Percentiles rank a stretch among this genome's conserved stretches.
Evolutionary conservation across 1,140 invertebrate genomes (phyloP).

Genomic region (Scaptomyza hsui): DNA sequence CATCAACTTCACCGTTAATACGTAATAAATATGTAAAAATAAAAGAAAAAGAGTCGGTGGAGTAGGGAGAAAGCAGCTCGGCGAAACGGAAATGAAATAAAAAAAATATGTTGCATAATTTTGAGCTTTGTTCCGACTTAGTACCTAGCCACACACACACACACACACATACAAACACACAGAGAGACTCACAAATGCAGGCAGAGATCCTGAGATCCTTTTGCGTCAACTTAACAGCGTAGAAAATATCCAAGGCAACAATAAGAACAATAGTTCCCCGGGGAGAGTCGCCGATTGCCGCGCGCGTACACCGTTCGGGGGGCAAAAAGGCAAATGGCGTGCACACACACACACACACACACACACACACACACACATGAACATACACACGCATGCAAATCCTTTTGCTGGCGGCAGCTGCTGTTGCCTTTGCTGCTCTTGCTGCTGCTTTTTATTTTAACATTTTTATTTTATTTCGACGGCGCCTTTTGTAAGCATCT

Average conservation of each 20-base stretch:
- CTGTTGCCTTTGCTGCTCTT: slow-evolving; percentile 22
- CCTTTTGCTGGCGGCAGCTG: slow-evolving; percentile 73
- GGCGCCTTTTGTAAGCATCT: slow-evolving; percentile 75
- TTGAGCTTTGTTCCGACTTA: slow-evolving; percentile 81
- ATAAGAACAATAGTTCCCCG: slow-evolving; percentile 81
- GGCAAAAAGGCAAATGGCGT: slow-evolving; percentile 69
- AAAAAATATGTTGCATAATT: slow-evolving; percentile 83
- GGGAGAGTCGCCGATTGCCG: slow-evolving; percentile 60
- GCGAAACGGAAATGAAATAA: slow-evolving; percentile 68
- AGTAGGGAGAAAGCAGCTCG: slow-evolving; percentile 15
- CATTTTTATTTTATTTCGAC: slow-evolving; percentile 78
- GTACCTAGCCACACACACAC: slow-evolving; percentile 68
- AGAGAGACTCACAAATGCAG: slow-evolving; percentile 35
- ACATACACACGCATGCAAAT: slow-evolving; percentile 72
- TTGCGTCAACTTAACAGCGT: slow-evolving; percentile 81
- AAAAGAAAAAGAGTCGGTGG: neutral
- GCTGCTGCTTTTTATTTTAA: slow-evolving; percentile 59
- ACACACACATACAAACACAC: slow-evolving; percentile 22
- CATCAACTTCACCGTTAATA: slow-evolving; percentile 37
- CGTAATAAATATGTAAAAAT: slow-evolving; percentile 43
- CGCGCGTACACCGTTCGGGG: slow-evolving; percentile 45
- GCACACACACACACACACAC: slow-evolving; percentile 31
- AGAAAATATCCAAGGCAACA: slow-evolving; percentile 82
- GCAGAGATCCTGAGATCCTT: slow-evolving; percentile 75
- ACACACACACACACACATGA: slow-evolving; percentile 13